Conservation (phyloP, 1,140 invertebrate species). For the Heterodera schachtii region DNA sequence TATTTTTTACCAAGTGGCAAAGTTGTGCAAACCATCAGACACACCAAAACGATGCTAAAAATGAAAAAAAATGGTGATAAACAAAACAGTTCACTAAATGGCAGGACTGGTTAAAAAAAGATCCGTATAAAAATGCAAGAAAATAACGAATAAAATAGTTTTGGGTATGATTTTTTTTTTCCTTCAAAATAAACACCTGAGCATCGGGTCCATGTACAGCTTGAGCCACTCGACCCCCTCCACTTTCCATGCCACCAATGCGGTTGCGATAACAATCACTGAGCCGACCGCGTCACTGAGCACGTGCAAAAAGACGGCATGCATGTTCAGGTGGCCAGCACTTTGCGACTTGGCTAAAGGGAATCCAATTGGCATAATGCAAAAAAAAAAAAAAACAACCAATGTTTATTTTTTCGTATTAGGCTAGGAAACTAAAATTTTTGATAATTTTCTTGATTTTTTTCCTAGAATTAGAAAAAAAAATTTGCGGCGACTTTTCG, state of each 20-base stretch:
- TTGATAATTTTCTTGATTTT: no score
- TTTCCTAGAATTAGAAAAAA: no score
- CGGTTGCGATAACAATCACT: constrained; percentile 87
- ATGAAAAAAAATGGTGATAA: constrained; percentile 2
- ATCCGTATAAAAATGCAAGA: no score
- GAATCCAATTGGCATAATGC: background rate
- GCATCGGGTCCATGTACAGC: constrained; percentile 87
- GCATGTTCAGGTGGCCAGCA: constrained; percentile 86
- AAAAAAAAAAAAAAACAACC: no score
- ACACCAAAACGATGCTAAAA: constrained; percentile 70
- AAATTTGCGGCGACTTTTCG: no score
- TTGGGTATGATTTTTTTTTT: no score
- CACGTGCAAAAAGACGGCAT: constrained; percentile 94
- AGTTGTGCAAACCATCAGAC: constrained; percentile 69
- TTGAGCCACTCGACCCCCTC: constrained; percentile 77
- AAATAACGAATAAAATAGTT: no score
- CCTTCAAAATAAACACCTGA: constrained; percentile 71
- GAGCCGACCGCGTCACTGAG: constrained; percentile 85
- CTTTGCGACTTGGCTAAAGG: background rate
- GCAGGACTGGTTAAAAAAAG: no score
- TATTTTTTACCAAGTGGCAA: constrained; percentile 68
- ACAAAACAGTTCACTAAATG: no score
- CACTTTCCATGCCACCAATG: constrained; percentile 84
- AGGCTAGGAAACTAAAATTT: no score
- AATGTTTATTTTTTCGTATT: no score